A percentile compares a stretch with the other conserved stretches of the same genome.
Evolutionary conservation across 2,113 vertebrate genomes (phyloP).

Genomic region (Fulmarus glacialis): DNA sequence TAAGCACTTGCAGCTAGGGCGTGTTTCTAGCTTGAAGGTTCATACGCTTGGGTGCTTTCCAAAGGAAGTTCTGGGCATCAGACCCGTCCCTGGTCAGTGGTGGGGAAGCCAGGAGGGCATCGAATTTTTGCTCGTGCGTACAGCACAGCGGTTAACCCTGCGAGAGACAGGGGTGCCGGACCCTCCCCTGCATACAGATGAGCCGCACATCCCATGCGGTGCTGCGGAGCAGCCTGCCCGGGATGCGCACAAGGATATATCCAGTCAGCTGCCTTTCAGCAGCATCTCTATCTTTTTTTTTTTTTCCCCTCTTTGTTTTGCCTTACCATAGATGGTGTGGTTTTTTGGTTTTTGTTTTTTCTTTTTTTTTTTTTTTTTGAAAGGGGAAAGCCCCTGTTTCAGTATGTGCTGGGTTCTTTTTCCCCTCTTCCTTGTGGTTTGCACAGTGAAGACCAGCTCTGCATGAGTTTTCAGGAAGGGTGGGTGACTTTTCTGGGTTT

Average conservation of each 20-base stretch:
- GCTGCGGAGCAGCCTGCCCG: neutral
- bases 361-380: neutral
- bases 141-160: neutral
- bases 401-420: neutral
- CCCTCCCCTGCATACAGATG: rapidly evolving
- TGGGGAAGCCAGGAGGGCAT: neutral
- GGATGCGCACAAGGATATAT: neutral
- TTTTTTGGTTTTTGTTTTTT: no score
- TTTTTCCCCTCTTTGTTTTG: neutral
- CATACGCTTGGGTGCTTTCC: neutral
- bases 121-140: rapidly evolving
- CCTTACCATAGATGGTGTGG: neutral
- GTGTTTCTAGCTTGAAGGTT: neutral
- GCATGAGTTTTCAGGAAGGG: neutral
- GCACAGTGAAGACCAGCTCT: neutral
- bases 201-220: rapidly evolving
- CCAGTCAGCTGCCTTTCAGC: neutral
- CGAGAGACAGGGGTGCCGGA: rapidly evolving
- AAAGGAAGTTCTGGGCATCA: neutral
- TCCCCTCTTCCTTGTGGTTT: neutral
- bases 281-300: neutral
- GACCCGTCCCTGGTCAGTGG: neutral
- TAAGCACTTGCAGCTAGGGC: neutral
- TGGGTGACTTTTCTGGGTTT: neutral
- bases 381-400: neutral